phyloP scores from a whole-genome alignment of 2,888 invertebrate species.

The Sinelater perroti region DNA sequence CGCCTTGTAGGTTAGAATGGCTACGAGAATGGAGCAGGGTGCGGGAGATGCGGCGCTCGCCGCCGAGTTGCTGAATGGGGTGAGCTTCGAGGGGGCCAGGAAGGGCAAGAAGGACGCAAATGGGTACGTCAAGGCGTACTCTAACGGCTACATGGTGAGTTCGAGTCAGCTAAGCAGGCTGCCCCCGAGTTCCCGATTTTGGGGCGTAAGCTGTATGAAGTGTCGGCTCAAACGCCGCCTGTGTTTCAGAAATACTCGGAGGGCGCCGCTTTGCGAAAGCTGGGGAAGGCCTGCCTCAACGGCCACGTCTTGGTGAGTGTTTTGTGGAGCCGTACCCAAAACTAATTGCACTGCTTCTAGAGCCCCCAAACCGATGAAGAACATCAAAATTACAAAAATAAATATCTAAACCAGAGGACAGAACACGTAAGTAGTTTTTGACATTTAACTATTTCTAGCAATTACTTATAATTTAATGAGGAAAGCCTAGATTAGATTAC shows the following conservation, averaged over 20 bases:
- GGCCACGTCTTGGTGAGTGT: slow-evolving; percentile 27
- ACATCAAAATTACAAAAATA: slow-evolving; percentile 16
- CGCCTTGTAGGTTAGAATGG: slow-evolving; percentile 25
- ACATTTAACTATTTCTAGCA: too few species aligned
- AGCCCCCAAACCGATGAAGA: slow-evolving; percentile 41
- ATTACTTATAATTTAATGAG: too few species aligned
- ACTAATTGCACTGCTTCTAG: slow-evolving; percentile 35
- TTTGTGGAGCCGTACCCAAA: too few species aligned
- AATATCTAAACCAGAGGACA: slow-evolving; percentile 12
- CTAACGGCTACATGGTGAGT: slow-evolving; percentile 45
- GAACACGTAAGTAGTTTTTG: slow-evolving; percentile 29
- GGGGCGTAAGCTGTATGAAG: not conserved
- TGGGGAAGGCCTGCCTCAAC: slow-evolving; percentile 18
- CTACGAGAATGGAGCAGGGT: slow-evolving; percentile 44
- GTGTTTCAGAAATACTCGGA: slow-evolving; percentile 25
- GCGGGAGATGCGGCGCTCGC: slow-evolving; percentile 41
- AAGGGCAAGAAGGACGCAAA: slow-evolving; percentile 13
- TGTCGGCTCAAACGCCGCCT: not conserved
- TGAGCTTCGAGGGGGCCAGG: slow-evolving; percentile 29
- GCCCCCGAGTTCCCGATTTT: not conserved
- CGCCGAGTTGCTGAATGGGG: slow-evolving; percentile 42
- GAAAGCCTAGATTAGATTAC: too few species aligned
- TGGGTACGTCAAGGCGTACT: slow-evolving; percentile 37
- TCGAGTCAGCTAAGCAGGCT: slow-evolving; percentile 2
- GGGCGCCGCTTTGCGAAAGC: slow-evolving; percentile 1